Conservation (phyloP, 2,113 vertebrate genomes). For the Tauraco erythrolophus region DNA sequence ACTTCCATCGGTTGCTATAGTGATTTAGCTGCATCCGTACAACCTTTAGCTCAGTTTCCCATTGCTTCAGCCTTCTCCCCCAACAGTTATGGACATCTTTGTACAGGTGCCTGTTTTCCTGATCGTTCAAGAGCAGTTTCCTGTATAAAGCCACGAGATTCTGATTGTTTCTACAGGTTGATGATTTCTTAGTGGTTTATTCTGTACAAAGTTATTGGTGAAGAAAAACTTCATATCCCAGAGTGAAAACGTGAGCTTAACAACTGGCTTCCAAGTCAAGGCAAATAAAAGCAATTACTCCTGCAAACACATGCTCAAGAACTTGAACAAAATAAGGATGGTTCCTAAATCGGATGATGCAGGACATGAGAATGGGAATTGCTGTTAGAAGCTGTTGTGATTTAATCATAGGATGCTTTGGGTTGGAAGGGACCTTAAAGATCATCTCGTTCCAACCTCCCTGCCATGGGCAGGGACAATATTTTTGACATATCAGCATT, state of each 20-base stretch:
- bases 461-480: too few relatives aligned
- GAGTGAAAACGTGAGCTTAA: neutral
- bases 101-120: neutral
- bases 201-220: neutral
- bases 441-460: too few relatives aligned
- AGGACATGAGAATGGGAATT: neutral
- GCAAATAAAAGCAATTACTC: neutral
- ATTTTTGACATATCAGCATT: neutral
- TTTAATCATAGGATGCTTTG: neutral
- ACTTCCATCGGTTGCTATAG: neutral
- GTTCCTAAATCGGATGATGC: neutral
- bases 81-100: neutral
- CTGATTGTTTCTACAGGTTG: neutral
- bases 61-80: neutral
- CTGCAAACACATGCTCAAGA: neutral
- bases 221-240: neutral
- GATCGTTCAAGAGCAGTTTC: neutral
- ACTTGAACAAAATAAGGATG: neutral
- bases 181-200: neutral
- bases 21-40: neutral
- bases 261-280: neutral
- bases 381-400: neutral
- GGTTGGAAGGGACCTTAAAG: too few relatives aligned
- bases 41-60: neutral
- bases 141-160: neutral